Base-by-base conservation (phyloP, 2,113 vertebrate species). In the Ancistrus triradiatus region DNA sequence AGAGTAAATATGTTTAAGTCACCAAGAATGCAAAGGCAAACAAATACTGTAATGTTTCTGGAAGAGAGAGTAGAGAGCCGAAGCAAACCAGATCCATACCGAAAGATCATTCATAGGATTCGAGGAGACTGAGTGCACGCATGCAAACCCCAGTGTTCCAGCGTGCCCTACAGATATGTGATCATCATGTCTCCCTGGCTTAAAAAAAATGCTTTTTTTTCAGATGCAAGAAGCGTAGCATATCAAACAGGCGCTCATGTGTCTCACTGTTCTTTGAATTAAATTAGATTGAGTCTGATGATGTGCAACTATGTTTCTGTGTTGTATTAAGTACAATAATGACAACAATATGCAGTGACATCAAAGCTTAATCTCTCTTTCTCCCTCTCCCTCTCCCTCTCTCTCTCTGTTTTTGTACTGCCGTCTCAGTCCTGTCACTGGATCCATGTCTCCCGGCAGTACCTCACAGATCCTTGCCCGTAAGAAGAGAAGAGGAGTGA, bases 401-500 rank as follows among this genome's bases (percentile, higher is more conserved):
- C 49, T 58, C 43, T 64, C 47, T 24, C 9, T 8, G 49, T 66
- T 38, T 18, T 21, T 46, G 6, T 57, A 3, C 69, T 66, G 61
- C 47, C 56, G 59, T 58, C 61, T 25, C 81, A 95, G 93, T 78
- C 91, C 91, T 17, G 91, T 91, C 77, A 91, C 90, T 59, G 90
- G 91, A 69, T 92, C 92, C 58, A 87, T 91, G 84, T 92, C 91
- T 78, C 91, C 90, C 58, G 87, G 90, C 56, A 92, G 88, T 1
- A 90, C 90, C 38, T 95, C 92, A 0, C 93, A 95, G 87, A 89
- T 92, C 69, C 86, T 95, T 81, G 95, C 95, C 70, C 88, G 95
- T 70, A 98, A 97, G 86, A 96, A 95, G 80, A 86, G 93, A 76
- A 84, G 95, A 89, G 95, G 94, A 87, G 95, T 97, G 80, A 93